Conservation (phyloP, 2,113 vertebrate genomes). For the Haplochromis vanheusdeni region DNA sequence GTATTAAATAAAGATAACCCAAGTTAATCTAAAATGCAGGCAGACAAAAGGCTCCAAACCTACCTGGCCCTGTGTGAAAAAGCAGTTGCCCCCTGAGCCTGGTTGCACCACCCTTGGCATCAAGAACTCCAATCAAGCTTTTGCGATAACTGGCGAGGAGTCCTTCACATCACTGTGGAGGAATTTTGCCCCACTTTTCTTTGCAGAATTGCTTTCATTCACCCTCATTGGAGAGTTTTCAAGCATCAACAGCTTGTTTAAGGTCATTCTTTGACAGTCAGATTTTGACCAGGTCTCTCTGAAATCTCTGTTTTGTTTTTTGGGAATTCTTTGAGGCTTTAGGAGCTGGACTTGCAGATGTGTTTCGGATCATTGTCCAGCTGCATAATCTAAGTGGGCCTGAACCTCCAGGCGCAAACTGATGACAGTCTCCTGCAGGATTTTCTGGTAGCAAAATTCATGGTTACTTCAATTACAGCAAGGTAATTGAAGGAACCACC, state of each 20-base stretch:
- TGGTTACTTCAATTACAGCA: not conserved
- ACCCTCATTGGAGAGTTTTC: accelerated
- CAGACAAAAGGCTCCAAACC: not conserved
- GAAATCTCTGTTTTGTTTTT: not conserved
- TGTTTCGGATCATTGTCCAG: not conserved
- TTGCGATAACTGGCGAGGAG: accelerated
- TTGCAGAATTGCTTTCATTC: not conserved
- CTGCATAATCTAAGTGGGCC: not conserved
- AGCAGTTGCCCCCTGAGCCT: not conserved
- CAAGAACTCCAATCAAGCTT: not conserved
- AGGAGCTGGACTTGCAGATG: not conserved
- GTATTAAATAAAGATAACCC: not conserved
- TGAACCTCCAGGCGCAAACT: not conserved
- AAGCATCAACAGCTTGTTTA: not conserved
- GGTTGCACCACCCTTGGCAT: not conserved
- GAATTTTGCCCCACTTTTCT: accelerated
- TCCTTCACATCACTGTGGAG: not conserved
- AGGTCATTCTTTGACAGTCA: not conserved
- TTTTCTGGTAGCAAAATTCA: not conserved
- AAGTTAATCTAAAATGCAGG: not conserved
- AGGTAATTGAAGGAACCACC: not conserved
- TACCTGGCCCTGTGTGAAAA: not conserved
- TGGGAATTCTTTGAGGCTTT: not conserved
- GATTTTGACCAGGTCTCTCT: not conserved
- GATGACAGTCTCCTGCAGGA: not conserved